Percentiles rank a stretch among this genome's conserved stretches.
phyloP scores from a whole-genome alignment of 2,888 invertebrate genomes.

The Drosophila dives region DNA sequence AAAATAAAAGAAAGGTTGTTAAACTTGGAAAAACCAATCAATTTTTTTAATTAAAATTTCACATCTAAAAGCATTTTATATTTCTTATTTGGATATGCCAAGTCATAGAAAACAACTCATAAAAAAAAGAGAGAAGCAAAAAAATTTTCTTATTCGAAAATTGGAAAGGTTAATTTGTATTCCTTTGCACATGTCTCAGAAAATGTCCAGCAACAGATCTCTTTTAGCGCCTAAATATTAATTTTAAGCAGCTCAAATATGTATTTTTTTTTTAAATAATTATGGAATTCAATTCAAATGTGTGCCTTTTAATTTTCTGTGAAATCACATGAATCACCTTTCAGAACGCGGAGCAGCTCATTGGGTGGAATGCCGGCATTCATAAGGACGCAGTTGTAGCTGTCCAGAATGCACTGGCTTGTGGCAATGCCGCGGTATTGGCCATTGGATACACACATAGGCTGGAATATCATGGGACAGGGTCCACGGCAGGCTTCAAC shows the following conservation, averaged over 20 bases:
- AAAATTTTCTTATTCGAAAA: neutral
- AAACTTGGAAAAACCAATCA: neutral
- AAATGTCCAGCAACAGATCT: too few species aligned
- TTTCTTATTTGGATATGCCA: neutral
- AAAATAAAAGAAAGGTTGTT: neutral
- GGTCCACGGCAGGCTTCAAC: constrained; percentile 66
- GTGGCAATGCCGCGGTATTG: constrained; percentile 73
- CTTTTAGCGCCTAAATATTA: too few species aligned
- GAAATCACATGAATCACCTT: constrained; percentile 49
- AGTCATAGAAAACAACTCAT: too few species aligned
- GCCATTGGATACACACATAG: constrained; percentile 81
- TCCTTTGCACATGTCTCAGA: too few species aligned
- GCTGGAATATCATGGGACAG: constrained; percentile 78
- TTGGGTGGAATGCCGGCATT: constrained; percentile 36
- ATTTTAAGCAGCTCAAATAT: neutral
- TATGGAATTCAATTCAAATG: constrained; percentile 6
- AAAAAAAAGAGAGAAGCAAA: too few species aligned
- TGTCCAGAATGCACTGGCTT: constrained; percentile 72
- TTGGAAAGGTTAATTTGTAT: neutral
- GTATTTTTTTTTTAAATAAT: constrained; percentile 16
- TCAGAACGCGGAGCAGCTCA: constrained; percentile 58
- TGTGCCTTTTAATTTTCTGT: neutral
- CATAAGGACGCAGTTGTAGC: constrained; percentile 75
- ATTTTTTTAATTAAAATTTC: neutral
- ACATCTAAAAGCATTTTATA: neutral